Evolutionary conservation across 2,797 vertebrate genomes (phyloP).

Genomic region (Pangasius mekongensis): DNA sequence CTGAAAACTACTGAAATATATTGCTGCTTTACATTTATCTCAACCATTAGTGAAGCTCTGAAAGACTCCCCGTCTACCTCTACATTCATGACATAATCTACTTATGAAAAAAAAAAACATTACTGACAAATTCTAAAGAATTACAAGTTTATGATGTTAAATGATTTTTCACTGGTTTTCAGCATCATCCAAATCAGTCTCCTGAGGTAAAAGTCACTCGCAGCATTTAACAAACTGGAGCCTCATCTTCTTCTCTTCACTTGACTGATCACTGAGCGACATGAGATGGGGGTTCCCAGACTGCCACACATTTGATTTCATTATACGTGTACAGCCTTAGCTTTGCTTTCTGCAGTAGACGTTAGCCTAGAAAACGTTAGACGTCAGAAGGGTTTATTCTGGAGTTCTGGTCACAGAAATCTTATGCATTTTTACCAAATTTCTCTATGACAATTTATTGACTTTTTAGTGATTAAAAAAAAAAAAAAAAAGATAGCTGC

Average conservation of each 20-base stretch:
- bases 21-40: not conserved
- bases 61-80: not conserved
- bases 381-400: not conserved
- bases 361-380: no score
- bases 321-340: not conserved
- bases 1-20: not conserved
- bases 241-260: conserved; percentile 11
- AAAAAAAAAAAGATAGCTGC: not conserved
- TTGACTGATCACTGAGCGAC: conserved; percentile 4
- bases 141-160: not conserved
- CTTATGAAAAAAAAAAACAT: not conserved
- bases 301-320: not conserved
- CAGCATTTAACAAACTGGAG: conserved; percentile 1
- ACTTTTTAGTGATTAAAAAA: not conserved
- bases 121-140: not conserved
- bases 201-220: conserved; percentile 1
- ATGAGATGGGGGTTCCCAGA: not conserved
- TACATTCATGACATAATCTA: not conserved
- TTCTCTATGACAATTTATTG: not conserved
- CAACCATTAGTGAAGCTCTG: not conserved
- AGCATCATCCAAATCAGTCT: conserved; percentile 2
- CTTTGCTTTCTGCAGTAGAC: not conserved
- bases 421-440: not conserved
- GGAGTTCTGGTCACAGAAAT: not conserved
- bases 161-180: not conserved